Evolutionary conservation across 2,888 invertebrate species (phyloP).

Genomic region (Dorcus hopei): DNA sequence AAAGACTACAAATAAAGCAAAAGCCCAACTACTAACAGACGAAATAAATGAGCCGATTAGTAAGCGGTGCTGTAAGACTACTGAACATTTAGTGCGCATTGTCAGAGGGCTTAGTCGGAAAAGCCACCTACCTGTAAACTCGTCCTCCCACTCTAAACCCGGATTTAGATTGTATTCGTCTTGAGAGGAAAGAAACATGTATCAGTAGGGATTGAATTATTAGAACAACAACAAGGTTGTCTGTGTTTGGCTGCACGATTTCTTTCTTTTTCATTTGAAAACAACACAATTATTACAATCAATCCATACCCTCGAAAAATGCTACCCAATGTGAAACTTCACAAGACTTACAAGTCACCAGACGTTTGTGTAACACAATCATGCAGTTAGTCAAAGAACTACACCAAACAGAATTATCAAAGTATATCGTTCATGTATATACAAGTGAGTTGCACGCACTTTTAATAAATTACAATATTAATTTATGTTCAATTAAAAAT

Average conservation of each 20-base stretch:
- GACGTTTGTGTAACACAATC: no score
- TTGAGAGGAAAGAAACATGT: slow-evolving; percentile 68
- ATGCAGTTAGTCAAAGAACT: no score
- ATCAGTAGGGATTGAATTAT: slow-evolving; percentile 30
- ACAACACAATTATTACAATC: not conserved
- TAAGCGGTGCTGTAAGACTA: slow-evolving; percentile 17
- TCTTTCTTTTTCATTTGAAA: not conserved
- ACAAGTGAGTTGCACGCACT: no score
- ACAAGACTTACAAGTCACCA: no score
- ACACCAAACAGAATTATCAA: no score
- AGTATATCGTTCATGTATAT: no score
- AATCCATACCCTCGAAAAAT: not conserved
- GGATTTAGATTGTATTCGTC: slow-evolving; percentile 99
- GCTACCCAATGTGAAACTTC: no score
- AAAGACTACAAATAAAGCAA: no score
- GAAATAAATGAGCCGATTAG: slow-evolving; percentile 18
- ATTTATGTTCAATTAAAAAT: not conserved
- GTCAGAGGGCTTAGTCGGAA: slow-evolving; percentile 47
- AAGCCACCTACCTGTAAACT: slow-evolving; percentile 94
- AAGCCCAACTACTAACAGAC: not conserved
- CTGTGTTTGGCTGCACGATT: slow-evolving; percentile 27
- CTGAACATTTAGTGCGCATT: slow-evolving; percentile 11
- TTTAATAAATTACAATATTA: not conserved
- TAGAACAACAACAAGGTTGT: slow-evolving; percentile 20
- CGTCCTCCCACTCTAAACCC: slow-evolving; percentile 99